Percentiles rank a stretch among this genome's conserved stretches.
Conservation (phyloP, 2,113 vertebrate species). For the Talpa occidentalis region DNA sequence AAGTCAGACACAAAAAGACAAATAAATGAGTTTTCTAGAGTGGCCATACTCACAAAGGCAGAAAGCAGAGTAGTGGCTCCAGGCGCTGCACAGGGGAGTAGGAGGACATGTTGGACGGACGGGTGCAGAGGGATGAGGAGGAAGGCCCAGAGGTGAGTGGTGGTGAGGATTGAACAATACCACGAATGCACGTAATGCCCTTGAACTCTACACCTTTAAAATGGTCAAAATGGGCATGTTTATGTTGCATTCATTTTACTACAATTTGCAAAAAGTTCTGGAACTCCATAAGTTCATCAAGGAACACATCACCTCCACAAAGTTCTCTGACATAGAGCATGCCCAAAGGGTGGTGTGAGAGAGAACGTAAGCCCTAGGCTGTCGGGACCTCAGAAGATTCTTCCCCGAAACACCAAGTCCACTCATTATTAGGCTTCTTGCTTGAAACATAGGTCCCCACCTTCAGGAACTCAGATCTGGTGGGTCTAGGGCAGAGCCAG, state of each 20-base stretch:
- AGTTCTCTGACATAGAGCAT: neutral
- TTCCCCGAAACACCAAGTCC: neutral
- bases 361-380: no score
- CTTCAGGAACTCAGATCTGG: neutral
- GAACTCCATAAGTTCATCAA: neutral
- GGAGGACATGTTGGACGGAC: no score
- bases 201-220: neutral
- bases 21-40: neutral
- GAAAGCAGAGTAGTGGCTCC: neutral
- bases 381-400: neutral
- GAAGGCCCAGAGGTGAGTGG: neutral
- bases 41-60: neutral
- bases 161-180: neutral
- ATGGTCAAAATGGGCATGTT: neutral
- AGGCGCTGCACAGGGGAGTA: neutral
- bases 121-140: neutral
- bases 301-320: neutral
- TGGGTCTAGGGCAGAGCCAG: neutral
- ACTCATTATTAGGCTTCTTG: neutral
- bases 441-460: neutral
- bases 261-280: neutral
- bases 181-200: no score
- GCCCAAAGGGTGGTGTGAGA: neutral
- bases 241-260: neutral
- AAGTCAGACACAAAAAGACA: neutral